phyloP scores from a whole-genome alignment of 1,140 invertebrate species.

The Hyposmocoma kahamanoa region DNA sequence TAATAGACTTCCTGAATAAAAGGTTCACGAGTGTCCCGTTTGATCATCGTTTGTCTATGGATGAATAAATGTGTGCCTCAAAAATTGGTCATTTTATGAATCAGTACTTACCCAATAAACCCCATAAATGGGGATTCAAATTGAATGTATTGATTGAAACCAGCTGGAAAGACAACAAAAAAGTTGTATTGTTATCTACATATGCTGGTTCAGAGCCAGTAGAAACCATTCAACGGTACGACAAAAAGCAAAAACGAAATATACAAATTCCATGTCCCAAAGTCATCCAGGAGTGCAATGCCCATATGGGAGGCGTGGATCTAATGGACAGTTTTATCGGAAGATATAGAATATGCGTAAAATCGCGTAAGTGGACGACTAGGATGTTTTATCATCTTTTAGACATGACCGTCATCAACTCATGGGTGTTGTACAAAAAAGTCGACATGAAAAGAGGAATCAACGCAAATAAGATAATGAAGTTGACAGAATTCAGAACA shows the following conservation, averaged over 20 bases:
- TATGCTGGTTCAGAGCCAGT: too few relatives aligned
- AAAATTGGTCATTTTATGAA: conserved; percentile 36
- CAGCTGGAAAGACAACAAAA: too few relatives aligned
- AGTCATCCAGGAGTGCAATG: neutral
- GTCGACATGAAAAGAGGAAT: neutral
- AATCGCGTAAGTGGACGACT: neutral
- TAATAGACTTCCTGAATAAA: conserved; percentile 27
- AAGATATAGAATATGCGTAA: neutral
- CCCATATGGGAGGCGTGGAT: neutral
- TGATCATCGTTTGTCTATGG: conserved; percentile 34
- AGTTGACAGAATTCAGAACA: neutral
- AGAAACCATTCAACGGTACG: neutral
- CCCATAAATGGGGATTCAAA: conserved; percentile 2
- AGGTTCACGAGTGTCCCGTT: conserved; percentile 28
- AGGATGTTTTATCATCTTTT: neutral
- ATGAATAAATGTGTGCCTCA: conserved; percentile 43
- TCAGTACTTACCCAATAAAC: conserved; percentile 43
- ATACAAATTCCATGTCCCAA: neutral
- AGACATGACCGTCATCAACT: neutral
- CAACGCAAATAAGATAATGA: neutral
- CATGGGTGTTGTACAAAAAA: neutral
- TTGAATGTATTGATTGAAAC: neutral
- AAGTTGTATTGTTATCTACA: too few relatives aligned
- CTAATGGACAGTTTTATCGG: conserved; percentile 1
- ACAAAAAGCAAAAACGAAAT: neutral